A percentile compares a stretch with the other conserved stretches of the same genome.
Evolutionary conservation across 2,113 vertebrate species (phyloP).

Genomic region (Dicerorhinus sumatrensis): DNA sequence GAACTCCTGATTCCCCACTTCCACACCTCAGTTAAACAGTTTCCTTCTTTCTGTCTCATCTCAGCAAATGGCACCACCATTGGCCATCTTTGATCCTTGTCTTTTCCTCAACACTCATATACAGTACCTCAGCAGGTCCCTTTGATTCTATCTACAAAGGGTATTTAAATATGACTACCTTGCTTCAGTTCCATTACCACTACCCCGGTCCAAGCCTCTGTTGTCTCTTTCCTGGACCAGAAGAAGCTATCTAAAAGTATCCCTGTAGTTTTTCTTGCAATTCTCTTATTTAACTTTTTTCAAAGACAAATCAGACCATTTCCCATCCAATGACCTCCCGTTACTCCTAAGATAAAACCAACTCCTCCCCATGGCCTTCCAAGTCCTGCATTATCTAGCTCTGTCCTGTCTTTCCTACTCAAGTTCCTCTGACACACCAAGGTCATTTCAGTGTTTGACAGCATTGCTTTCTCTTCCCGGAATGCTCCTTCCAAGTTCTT

Average conservation of each 20-base stretch:
- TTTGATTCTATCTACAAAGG: not conserved
- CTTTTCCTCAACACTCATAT: not conserved
- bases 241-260: not conserved
- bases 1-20: not conserved
- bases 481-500: not conserved
- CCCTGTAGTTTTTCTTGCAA: not conserved
- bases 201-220: not conserved
- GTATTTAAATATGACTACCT: not conserved
- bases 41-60: not conserved
- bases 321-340: not conserved
- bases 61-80: not conserved
- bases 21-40: not conserved
- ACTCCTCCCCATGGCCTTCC: not conserved
- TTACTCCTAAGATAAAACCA: not conserved
- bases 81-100: not conserved
- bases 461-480: not conserved
- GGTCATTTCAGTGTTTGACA: not conserved
- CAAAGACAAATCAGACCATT: not conserved
- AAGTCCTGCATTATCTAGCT: not conserved
- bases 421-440: not conserved
- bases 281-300: not conserved
- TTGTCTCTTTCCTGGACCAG: not conserved
- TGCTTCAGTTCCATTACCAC: not conserved
- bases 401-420: not conserved
- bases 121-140: not conserved